phyloP scores from a whole-genome alignment of 2,113 vertebrate genomes.

The Ptyas mucosa region DNA sequence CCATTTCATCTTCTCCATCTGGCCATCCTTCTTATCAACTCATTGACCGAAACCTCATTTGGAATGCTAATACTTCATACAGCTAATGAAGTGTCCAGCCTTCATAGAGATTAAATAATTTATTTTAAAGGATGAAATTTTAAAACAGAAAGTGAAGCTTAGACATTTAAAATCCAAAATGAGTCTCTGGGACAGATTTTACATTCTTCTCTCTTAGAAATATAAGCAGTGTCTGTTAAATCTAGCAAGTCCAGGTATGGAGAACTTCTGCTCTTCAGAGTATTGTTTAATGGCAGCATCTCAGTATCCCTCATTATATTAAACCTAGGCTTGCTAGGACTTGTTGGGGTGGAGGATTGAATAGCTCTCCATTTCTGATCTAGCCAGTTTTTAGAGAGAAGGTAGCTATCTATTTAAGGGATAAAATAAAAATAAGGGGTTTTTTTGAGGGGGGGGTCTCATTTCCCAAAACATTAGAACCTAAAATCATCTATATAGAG shows the following conservation, averaged over 20 bases:
- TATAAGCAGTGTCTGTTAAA: background rate
- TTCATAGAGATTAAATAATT: background rate
- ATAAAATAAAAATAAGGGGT: background rate
- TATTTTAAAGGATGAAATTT: background rate
- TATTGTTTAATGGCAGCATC: background rate
- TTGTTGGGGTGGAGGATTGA: background rate
- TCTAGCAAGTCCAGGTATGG: background rate
- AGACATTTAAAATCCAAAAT: background rate
- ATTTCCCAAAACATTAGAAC: background rate
- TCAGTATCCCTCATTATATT: background rate
- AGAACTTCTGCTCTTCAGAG: background rate
- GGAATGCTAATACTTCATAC: background rate
- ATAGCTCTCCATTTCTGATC: background rate
- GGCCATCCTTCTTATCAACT: background rate
- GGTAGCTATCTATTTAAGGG: background rate
- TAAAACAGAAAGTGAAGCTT: background rate
- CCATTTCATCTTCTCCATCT: background rate
- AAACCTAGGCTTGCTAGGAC: background rate
- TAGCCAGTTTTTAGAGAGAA: background rate
- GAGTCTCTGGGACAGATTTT: background rate
- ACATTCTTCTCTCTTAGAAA: background rate
- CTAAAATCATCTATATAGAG: background rate
- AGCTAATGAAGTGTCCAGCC: background rate
- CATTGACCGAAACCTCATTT: background rate
- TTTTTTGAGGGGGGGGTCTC: background rate